Base-by-base conservation (phyloP, 1,140 invertebrate species). In the Drosophila navojoa region DNA sequence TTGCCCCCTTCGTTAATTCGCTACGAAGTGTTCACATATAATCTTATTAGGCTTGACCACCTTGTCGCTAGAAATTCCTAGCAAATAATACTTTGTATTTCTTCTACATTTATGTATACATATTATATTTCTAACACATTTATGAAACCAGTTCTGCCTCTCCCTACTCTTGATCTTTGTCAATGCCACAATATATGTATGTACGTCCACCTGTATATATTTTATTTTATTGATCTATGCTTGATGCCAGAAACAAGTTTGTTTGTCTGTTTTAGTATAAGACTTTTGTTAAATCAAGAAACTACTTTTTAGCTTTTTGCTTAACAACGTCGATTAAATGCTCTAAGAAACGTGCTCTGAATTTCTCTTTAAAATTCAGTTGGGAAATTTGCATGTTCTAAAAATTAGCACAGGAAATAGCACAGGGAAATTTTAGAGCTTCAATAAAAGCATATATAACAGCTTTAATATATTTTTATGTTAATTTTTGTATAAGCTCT, bases 221-320 rank as follows among this genome's bases (percentile, higher is more conserved):
- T 29, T 11, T 22, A 71, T 58, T 38, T 71, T 44, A 32, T 42
- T 68, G 49, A 68, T 68, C 4, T 54, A 57, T 35, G 38, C 42
- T 27, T 35, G 5, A 44, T 32, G 35, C 16, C 6, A 7, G 35
- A 59, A 72, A 72, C 70, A 7, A 19, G 32, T 57, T 54, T 40
- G 19, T 59, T 29, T 10, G 66, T 11, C 6, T 44, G 27, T 52
- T 57, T 55, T 54, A 63, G 50, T 32, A 32, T 27, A 40, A 52
- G 52, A 53, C n/a, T 71, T 58, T 66, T 29, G 22, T 40, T 68
- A 68, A 60, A 60, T 54, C 42, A 54, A 72, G 70, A 54, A 60
- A 61, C 38, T 53, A 53, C 4, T 40, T 44, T 40, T 32, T 29
- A 5, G 5, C 10, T 16, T 29, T n/a, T n/a, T 11, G 32, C 13